These are phyloP conservation scores for Poeciliopsis turneri DNA, from an alignment of 2,797 vertebrate species.

Conservation along the genomic window DNA sequence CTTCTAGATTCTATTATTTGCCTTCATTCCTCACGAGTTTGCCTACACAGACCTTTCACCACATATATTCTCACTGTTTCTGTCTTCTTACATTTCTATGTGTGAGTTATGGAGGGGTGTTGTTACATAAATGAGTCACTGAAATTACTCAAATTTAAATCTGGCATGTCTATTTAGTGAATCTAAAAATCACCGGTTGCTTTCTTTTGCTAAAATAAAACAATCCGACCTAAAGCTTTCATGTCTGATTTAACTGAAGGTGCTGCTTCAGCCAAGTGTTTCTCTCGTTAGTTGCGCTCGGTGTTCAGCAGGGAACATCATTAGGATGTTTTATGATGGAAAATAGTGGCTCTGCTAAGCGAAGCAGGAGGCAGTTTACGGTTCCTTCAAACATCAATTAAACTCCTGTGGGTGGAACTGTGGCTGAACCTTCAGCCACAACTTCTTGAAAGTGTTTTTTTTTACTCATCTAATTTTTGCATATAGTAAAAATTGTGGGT, in stretches of 20 bases:
- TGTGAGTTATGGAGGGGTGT: background rate
- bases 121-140: background rate
- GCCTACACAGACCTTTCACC: conserved; percentile 3
- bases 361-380: too few relatives aligned
- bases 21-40: background rate
- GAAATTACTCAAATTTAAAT: background rate
- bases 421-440: background rate
- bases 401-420: background rate
- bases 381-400: background rate
- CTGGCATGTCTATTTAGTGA: background rate
- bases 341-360: background rate
- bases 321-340: background rate
- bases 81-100: background rate
- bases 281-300: background rate
- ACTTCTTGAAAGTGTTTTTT: background rate
- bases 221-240: background rate
- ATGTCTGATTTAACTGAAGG: too few relatives aligned
- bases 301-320: background rate
- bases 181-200: background rate
- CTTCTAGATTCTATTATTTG: background rate
- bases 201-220: background rate
- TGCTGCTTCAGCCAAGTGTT: background rate
- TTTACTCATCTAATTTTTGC: background rate
- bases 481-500: background rate
- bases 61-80: background rate